Evolutionary conservation across 2,113 vertebrate genomes (phyloP).

Genomic region (Sisor rabdophorus): DNA sequence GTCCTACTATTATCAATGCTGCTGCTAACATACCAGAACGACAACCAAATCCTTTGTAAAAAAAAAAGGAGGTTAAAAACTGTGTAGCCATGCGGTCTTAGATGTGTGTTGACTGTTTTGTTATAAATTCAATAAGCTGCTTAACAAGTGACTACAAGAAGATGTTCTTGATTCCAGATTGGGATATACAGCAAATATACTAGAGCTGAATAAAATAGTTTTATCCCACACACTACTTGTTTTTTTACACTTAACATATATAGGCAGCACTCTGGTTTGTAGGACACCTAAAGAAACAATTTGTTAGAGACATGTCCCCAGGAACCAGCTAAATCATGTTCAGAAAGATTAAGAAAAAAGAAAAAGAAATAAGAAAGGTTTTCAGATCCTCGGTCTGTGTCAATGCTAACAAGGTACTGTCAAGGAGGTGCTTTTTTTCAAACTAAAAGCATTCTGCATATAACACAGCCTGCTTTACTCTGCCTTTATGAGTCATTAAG

Average conservation of each 20-base stretch:
- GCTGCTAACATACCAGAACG: neutral
- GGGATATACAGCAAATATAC: neutral
- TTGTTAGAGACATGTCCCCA: neutral
- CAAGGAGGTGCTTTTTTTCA: neutral
- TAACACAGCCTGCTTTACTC: constrained; percentile 35
- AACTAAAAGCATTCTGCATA: constrained; percentile 6
- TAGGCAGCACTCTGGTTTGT: neutral
- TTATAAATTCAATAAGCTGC: neutral
- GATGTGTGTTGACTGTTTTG: neutral
- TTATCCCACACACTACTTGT: neutral
- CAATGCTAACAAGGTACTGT: constrained; percentile 25
- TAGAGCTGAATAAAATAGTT: constrained; percentile 6
- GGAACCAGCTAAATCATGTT: neutral
- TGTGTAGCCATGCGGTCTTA: constrained; percentile 1
- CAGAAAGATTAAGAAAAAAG: no score
- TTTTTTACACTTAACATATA: constrained; percentile 13
- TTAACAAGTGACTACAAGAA: constrained; percentile 5
- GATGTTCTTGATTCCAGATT: neutral
- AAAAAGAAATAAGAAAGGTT: no score
- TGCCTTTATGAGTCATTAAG: constrained; percentile 38
- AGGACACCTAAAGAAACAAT: neutral
- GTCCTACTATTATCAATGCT: constrained; percentile 27
- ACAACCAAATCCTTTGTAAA: neutral
- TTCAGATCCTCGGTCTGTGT: neutral
- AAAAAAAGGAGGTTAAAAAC: constrained; percentile 15